Percentiles rank a stretch among this genome's conserved stretches.
Conservation (phyloP, 2,797 vertebrate genomes). For the Lerista edwardsae region DNA sequence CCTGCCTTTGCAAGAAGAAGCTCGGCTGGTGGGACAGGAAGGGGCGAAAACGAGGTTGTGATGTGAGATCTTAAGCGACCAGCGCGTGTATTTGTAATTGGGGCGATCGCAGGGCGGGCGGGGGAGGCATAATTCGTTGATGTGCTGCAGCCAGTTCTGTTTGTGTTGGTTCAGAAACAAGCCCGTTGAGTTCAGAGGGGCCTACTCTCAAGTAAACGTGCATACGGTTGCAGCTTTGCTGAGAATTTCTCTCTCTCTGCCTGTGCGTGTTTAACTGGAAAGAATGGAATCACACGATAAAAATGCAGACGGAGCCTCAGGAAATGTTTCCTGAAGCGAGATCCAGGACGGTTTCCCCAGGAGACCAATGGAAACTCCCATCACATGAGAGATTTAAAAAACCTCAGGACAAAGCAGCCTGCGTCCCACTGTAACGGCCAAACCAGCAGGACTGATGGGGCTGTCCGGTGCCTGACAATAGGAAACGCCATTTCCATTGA, state of each 20-base stretch:
- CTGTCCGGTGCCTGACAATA: background rate
- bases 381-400: background rate
- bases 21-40: background rate
- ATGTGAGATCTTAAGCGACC: background rate
- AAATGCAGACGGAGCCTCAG: background rate
- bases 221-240: too few species aligned
- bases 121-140: background rate
- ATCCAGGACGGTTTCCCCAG: background rate
- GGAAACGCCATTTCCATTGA: background rate
- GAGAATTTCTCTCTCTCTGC: too few species aligned
- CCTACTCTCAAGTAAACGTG: too few species aligned
- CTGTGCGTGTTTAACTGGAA: background rate
- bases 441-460: background rate
- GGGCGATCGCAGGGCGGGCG: background rate
- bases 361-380: constrained; percentile 6
- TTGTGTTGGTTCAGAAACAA: background rate
- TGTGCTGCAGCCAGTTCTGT: background rate
- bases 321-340: background rate
- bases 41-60: background rate
- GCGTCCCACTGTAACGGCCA: constrained; percentile 4
- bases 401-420: background rate
- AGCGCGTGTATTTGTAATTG: background rate
- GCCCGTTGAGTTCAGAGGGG: background rate
- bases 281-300: background rate
- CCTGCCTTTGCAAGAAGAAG: background rate